Conservation (phyloP, 2,113 vertebrate genomes). For the Brachyhypopomus occidentalis region DNA sequence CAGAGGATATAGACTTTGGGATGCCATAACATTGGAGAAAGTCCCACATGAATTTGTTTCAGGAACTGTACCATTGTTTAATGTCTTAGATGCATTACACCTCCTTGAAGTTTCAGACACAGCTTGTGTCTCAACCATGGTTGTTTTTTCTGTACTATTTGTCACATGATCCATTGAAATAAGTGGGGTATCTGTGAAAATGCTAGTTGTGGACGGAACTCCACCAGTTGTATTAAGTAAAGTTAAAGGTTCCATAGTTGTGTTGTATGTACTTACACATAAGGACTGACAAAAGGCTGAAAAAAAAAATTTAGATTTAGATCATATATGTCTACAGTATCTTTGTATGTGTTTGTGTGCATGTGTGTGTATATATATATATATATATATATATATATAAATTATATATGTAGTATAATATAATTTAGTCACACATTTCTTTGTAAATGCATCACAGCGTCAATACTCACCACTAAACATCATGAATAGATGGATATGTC, state of each 20-base stretch:
- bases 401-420: too few species aligned
- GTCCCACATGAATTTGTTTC: neutral
- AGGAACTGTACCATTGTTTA: neutral
- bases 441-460: neutral
- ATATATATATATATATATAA: too few species aligned
- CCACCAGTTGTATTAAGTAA: neutral
- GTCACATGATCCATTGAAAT: neutral
- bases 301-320: neutral
- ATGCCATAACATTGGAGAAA: neutral
- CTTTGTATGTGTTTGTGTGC: too few species aligned
- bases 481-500: neutral
- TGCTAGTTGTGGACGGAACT: neutral
- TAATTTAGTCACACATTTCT: neutral
- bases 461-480: neutral
- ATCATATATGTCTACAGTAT: too few species aligned
- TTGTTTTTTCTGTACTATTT: neutral
- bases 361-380: too few species aligned
- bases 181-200: neutral
- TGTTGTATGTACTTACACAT: neutral
- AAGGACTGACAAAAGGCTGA: neutral
- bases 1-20: neutral
- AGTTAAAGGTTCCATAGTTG: neutral
- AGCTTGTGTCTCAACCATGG: neutral
- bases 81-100: neutral
- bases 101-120: neutral